phyloP scores from a whole-genome alignment of 2,797 vertebrate species.

The Microchirus variegatus region DNA sequence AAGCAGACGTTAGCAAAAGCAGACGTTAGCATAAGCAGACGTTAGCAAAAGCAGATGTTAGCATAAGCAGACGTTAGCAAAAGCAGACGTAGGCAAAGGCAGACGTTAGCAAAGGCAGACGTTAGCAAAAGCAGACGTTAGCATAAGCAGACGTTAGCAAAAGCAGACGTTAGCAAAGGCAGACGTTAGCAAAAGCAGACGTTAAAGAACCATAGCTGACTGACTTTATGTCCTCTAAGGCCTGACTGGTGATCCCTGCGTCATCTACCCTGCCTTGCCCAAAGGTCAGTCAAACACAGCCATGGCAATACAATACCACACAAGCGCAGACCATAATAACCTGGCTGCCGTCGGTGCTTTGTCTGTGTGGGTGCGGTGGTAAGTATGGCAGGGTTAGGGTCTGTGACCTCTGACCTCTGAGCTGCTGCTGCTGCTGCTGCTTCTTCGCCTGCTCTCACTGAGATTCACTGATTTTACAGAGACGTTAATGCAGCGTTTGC shows the following conservation, averaged over 20 bases:
- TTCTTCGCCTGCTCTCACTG: constrained; percentile 44
- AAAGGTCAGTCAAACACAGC: constrained; percentile 56
- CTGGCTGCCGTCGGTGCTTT: constrained; percentile 44
- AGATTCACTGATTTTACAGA: constrained; percentile 61
- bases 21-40: too few species aligned
- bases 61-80: too few species aligned
- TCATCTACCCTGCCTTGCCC: constrained; percentile 42
- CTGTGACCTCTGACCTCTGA: constrained; percentile 52
- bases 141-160: too few species aligned
- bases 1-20: too few species aligned
- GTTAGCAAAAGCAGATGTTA: too few species aligned
- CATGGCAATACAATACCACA: constrained; percentile 47
- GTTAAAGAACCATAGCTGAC: constrained; percentile 50
- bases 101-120: too few species aligned
- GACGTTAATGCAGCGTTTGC: constrained; percentile 17
- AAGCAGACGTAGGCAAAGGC: too few species aligned
- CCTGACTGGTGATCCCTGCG: constrained; percentile 49
- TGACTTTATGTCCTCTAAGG: constrained; percentile 75
- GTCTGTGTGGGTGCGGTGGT: constrained; percentile 52
- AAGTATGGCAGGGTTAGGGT: constrained; percentile 37
- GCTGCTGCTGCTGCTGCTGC: constrained; percentile 61
- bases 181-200: too few species aligned
- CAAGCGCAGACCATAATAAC: constrained; percentile 30
- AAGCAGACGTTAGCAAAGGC: too few species aligned
- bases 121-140: too few species aligned